These are phyloP conservation scores for Drosophila kikkawai DNA, from an alignment of 1,140 invertebrate genomes.

Conservation along the genomic window DNA sequence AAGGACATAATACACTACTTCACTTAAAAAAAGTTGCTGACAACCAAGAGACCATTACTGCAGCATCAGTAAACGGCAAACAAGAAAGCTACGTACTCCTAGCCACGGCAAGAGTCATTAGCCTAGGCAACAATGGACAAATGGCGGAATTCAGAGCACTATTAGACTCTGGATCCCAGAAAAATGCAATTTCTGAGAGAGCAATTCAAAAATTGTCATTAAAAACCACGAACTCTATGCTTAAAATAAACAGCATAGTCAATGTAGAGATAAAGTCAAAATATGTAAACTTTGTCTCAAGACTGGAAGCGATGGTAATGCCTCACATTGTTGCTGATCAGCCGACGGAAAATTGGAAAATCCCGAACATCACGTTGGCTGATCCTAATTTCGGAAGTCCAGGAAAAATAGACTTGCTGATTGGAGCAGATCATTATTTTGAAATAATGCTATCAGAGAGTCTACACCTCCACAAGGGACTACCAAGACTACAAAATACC, in stretches of 20 bases:
- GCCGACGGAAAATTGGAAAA: not conserved
- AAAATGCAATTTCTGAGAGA: too few relatives aligned
- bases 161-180: too few relatives aligned
- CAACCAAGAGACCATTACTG: not conserved
- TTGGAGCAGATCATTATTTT: too few relatives aligned
- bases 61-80: not conserved
- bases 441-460: too few relatives aligned
- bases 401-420: too few relatives aligned
- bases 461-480: not conserved
- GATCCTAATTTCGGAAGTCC: not conserved
- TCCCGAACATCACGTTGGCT: not conserved
- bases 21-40: not conserved
- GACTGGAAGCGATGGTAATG: not conserved
- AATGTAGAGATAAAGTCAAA: not conserved
- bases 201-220: too few relatives aligned
- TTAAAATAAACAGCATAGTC: constrained; percentile 1
- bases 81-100: not conserved
- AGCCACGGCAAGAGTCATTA: not conserved
- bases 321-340: not conserved
- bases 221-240: too few relatives aligned
- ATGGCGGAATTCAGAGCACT: not conserved
- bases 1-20: not conserved
- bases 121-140: not conserved
- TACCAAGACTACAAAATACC: constrained; percentile 6
- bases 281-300: not conserved